phyloP scores from a whole-genome alignment of 2,113 vertebrate genomes.

The Dromaius novaehollandiae region DNA sequence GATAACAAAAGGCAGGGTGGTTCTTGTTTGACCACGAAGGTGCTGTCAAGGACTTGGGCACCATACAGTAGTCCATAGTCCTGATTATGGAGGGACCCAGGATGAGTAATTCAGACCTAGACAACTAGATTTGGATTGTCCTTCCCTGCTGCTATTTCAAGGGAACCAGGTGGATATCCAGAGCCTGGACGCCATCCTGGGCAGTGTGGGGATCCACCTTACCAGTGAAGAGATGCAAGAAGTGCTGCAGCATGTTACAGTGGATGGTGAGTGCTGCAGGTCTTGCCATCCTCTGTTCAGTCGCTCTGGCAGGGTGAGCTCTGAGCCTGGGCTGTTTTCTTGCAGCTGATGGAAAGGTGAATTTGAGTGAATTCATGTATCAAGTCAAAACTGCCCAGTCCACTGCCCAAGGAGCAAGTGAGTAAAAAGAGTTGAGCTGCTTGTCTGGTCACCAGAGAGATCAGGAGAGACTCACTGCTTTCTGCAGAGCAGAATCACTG shows the following conservation, averaged over 20 bases:
- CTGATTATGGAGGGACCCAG: too few relatives aligned
- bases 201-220: slow-evolving; percentile 1
- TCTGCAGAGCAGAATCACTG: background rate
- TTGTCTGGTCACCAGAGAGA: background rate
- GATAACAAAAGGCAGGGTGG: too few relatives aligned
- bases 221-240: slow-evolving; percentile 23
- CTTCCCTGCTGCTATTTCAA: background rate
- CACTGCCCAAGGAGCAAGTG: background rate
- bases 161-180: background rate
- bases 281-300: background rate
- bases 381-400: background rate
- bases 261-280: slow-evolving; percentile 3
- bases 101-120: too few relatives aligned
- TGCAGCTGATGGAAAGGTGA: slow-evolving; percentile 29
- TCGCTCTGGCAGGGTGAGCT: background rate
- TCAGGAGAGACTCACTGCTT: background rate
- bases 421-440: background rate
- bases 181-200: slow-evolving; percentile 16
- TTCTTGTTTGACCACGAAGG: too few relatives aligned
- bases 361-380: slow-evolving; percentile 10
- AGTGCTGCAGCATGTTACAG: background rate
- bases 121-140: background rate
- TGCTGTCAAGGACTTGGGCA: too few relatives aligned
- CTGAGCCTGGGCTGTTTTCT: background rate
- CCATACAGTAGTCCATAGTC: too few relatives aligned